Percentiles rank a stretch among this genome's conserved stretches.
Conservation (phyloP, 2,888 invertebrate species). For the Lobophora halterata region DNA sequence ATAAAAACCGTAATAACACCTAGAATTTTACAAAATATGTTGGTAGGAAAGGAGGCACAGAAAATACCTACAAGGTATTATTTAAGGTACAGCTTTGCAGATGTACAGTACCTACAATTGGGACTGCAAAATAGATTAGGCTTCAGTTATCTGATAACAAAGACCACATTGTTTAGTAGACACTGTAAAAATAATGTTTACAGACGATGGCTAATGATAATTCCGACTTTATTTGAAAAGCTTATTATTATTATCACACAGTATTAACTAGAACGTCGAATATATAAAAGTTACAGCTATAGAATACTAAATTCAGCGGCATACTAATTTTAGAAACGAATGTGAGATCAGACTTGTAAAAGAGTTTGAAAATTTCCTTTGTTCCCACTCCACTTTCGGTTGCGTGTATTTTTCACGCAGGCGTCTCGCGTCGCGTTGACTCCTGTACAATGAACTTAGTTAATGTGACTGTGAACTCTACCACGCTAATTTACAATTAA, state of each 20-base stretch:
- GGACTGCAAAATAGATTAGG: conserved; percentile 61
- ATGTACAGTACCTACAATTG: conserved; percentile 13
- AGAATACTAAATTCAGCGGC: conserved; percentile 48
- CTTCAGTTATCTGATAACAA: conserved; percentile 64
- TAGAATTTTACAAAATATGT: conserved; percentile 18
- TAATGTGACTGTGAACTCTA: no score
- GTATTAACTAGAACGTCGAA: conserved; percentile 68
- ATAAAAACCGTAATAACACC: conserved; percentile 19
- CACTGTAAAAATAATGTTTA: conserved; percentile 79
- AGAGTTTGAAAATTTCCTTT: conserved; percentile 41
- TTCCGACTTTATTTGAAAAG: conserved; percentile 74
- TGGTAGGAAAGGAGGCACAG: conserved; percentile 16
- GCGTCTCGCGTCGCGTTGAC: no score
- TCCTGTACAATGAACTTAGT: no score
- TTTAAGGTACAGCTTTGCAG: conserved; percentile 2
- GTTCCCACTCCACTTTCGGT: conserved; percentile 41
- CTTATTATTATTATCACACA: conserved; percentile 80
- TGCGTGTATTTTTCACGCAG: conserved; percentile 28
- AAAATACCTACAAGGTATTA: not conserved
- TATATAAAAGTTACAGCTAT: conserved; percentile 65
- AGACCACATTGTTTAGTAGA: conserved; percentile 72
- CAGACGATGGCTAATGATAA: conserved; percentile 77
- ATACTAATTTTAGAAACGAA: conserved; percentile 28
- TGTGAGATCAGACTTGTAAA: conserved; percentile 53
- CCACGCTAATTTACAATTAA: no score